Conservation (phyloP, 30 jellyfish, hydroid and myxozoan genomes). For the Morbakka virulenta region DNA sequence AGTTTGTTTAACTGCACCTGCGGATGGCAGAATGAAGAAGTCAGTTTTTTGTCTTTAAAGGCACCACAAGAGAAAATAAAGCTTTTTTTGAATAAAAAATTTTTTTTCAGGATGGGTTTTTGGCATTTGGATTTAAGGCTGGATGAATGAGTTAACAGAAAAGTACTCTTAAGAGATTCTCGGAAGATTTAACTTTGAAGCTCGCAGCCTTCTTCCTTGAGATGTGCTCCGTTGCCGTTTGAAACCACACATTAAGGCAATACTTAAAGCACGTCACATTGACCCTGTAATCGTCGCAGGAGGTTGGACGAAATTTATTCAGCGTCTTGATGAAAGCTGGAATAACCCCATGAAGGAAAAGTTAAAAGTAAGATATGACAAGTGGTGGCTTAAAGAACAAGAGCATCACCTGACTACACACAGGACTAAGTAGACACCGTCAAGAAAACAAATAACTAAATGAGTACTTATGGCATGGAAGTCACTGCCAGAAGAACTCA, state of each 20-base stretch:
- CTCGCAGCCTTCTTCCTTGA: neutral
- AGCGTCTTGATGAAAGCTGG: neutral
- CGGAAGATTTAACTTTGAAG: neutral
- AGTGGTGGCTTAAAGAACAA: neutral
- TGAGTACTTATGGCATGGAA: neutral
- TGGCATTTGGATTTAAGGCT: neutral
- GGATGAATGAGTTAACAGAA: neutral
- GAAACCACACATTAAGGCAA: neutral
- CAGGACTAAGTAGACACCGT: neutral
- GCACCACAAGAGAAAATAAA: neutral
- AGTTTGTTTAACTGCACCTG: conserved; percentile 43
- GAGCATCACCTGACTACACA: neutral
- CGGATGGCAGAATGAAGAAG: neutral
- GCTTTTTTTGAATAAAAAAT: neutral
- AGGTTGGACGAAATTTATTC: neutral
- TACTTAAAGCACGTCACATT: neutral
- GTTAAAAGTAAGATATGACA: neutral
- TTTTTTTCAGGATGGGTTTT: neutral
- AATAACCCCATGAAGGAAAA: neutral
- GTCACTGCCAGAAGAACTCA: neutral
- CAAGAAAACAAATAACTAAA: neutral
- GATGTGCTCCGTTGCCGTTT: neutral
- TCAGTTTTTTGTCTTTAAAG: neutral
- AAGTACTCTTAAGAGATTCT: neutral
- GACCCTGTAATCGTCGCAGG: neutral